Evolutionary conservation across 2,113 vertebrate species (phyloP), one percentile per base, ranked within the genome.

Genomic region (Scomber scombrus): DNA sequence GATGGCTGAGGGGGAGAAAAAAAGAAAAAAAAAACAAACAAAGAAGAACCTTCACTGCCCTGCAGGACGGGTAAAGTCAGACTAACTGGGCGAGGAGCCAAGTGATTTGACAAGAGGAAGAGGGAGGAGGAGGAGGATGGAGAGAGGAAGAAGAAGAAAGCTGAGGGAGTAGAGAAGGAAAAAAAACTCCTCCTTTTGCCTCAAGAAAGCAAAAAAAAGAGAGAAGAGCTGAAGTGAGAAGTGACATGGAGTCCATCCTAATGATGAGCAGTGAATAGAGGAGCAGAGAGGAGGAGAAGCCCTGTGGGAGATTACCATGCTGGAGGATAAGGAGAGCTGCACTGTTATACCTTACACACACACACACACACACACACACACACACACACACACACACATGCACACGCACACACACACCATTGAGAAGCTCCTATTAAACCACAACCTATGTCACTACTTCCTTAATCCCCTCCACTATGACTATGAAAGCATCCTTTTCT

Each of bases 201-300:
- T 62, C 14, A 49, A 73, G 69, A 40, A 79, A 50, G 84, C 86
- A n/a, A 31, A 29, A 60, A 40, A 79, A 50, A 71, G 31, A 34
- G 76, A 81, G 71, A 57, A 61, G 70, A 40, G 58, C 73, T 84
- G 55, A 73, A 85, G 69, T 86, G 85, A 91, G 77, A 72, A 87
- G 78, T 78, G 88, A 90, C 85, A 91, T 12, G 1, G 62, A 79
- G 65, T 85, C 82, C 88, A 75, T 84, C 76, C 78, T 90, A 86
- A 93, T 85, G 91, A 90, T 72, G 87, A 87, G 80, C 5, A 34
- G 63, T 18, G 88, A 72, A 70, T 11, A 65, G 80, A 26, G 0
- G 70, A 56, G 62, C 50, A 49, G 82, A 62, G 71, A 63, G 78
- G 50, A 73, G 52, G 55, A 80, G 71, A 60, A 72, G 70, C 58